Evolutionary conservation across 2,113 vertebrate species (phyloP), one percentile per base, ranked within the genome.

Genomic region (Dasypus novemcinctus): DNA sequence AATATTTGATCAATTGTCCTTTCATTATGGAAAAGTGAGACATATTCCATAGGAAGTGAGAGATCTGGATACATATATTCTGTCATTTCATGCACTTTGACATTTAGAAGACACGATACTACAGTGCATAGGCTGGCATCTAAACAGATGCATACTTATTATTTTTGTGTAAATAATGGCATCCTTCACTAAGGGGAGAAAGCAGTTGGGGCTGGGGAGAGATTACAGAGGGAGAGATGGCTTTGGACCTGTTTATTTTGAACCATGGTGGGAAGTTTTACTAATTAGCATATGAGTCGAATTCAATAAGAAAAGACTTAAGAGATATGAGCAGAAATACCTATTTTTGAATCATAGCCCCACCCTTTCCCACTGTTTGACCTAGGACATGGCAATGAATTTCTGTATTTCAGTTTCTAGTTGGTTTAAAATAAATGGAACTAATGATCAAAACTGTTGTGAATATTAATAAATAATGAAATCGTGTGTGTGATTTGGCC

Each of bases 351-450:
- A 66, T 43, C 46, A 38, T 52, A 27, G 8, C 63, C 57, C 10
- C 0, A 18, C 4, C 11, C 6, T 71, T 61, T 84, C 18, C 9
- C 46, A 36, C 14, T 57, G 2, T 66, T 83, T 78, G 13, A 75
- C 7, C 5, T 61, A 79, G 4, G 46, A 49, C 4, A 17, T 10
- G 9, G 20, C 12, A 27, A 25, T 43, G 43, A 38, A 76, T 85
- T 94, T 74, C 33, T 81, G 31, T 76, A 81, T 88, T 66, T 72
- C 21, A 80, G 29, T 59, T 71, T 64, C 27, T 38, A 72, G 38
- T 52, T 83, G 87, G 43, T 79, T 69, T 69, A 80, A 69, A 93
- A 54, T 76, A 78, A 93, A 15, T 64, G 29, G 27, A 61, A 29
- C 6, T 31, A 25, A 41, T 72, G 29, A 46, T 46, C 3, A 23